phyloP scores from a whole-genome alignment of 2,888 invertebrate genomes.

The Scaptomyza caliginosa region DNA sequence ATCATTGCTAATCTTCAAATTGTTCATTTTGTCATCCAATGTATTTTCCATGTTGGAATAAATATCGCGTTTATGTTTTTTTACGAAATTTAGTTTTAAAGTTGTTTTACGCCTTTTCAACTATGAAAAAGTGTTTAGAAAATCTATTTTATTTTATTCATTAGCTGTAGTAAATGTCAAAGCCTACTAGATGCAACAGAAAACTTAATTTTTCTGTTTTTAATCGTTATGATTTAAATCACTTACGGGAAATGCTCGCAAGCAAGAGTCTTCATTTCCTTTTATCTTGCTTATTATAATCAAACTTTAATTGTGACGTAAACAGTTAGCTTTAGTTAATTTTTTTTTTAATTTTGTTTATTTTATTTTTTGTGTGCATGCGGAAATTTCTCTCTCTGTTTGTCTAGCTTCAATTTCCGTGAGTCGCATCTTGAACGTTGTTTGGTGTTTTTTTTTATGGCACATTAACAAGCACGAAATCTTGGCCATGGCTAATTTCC shows the following conservation, averaged over 20 bases:
- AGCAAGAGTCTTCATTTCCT: not conserved
- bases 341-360: conserved; percentile 19
- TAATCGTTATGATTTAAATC: not conserved
- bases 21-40: not conserved
- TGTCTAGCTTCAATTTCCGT: conserved; percentile 19
- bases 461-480: conserved; percentile 46
- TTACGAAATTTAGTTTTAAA: conserved; percentile 22
- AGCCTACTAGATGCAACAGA: not conserved
- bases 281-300: conserved; percentile 15
- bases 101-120: not conserved
- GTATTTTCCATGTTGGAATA: conserved; percentile 8
- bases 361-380: conserved; percentile 32
- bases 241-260: not conserved
- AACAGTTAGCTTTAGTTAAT: conserved; percentile 4
- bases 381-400: conserved; percentile 17
- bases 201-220: not conserved
- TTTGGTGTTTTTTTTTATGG: conserved; percentile 49
- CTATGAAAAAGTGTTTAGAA: not conserved
- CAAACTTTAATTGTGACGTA: conserved; percentile 25
- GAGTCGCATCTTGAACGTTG: conserved; percentile 4
- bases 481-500: conserved; percentile 47
- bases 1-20: conserved; percentile 1
- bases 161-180: not conserved
- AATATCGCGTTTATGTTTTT: not conserved
- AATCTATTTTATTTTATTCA: not conserved